Base-by-base conservation (phyloP, 64 coral and sea anemone species). In the Montipora efflorescens region DNA sequence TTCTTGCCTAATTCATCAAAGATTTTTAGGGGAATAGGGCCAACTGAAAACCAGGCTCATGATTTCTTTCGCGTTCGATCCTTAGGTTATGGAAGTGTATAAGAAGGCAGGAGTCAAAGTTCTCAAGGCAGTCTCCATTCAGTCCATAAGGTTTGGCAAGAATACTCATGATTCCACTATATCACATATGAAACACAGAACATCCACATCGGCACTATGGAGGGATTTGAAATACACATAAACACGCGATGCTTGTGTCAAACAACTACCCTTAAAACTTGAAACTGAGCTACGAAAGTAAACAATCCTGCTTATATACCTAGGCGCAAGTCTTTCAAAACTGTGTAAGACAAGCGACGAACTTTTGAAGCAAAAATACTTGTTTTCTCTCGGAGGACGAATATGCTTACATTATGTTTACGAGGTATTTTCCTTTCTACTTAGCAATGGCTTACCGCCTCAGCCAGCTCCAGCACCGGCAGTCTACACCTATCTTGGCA, bases 371-470 rank as follows among this genome's bases (percentile, higher is more conserved):
- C 11, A 64, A 4, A 14, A 8, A 11, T 57, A 1, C 5, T 57
- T 57, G 7, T 57, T 57, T 57, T 57, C 53, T 57, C 0, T 57
- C 11, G 11, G 61, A 55, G 10, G 4, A 55, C 4, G 10, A 55
- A 55, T 64, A 11, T 15, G 61, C 61, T 3, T 4, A 12, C 13
- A 12, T 64, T 64, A 64, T 64, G 14, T 2, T 64, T 64, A 55
- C 52, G 52, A 10, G 52, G 10, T 55, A 23, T 71, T 19, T 71
- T 71, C 21, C 68, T 71, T 71, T 71, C 6, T 49, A 9, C 71
- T 50, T 28, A 86, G 82, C 64, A 86, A 86, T 50, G 82, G 82
- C 47, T 23, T 86, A 23, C 82, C 82, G 16, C 82, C 82, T 21
- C 82, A 62, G 25, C 80, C 80, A 61, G 55, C 66, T 15, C 44